A percentile compares a stretch with the other conserved stretches of the same genome.
Evolutionary conservation across 2,888 invertebrate species (phyloP).

Genomic region (Venusia cambrica): DNA sequence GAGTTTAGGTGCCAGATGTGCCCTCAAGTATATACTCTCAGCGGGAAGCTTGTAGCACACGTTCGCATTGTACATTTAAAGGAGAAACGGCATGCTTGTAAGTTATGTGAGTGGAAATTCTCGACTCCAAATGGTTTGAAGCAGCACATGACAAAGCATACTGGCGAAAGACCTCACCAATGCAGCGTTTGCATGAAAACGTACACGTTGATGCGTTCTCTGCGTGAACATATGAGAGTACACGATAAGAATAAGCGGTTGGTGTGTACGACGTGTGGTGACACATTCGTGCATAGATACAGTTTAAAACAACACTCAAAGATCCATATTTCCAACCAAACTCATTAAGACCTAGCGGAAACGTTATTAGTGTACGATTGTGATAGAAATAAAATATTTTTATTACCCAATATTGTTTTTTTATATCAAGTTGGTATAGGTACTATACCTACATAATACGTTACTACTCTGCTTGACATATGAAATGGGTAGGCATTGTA

Average conservation of each 20-base stretch:
- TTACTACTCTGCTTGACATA: too few relatives aligned
- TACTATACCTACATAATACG: too few relatives aligned
- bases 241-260: slow-evolving; percentile 66
- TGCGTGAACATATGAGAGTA: slow-evolving; percentile 68
- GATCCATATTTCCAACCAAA: slow-evolving; percentile 64
- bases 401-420: too few relatives aligned
- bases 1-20: slow-evolving; percentile 67
- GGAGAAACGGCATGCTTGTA: slow-evolving; percentile 64
- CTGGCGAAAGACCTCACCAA: slow-evolving; percentile 72
- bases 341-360: too few relatives aligned
- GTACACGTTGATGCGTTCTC: slow-evolving; percentile 68
- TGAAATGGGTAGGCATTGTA: too few relatives aligned
- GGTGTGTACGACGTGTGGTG: slow-evolving; percentile 58
- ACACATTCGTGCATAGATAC: slow-evolving; percentile 63
- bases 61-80: slow-evolving; percentile 67
- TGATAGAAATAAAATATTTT: too few relatives aligned
- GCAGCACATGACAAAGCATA: slow-evolving; percentile 76
- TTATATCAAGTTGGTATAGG: too few relatives aligned
- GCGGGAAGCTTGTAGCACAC: slow-evolving; percentile 64
- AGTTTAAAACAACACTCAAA: slow-evolving; percentile 64
- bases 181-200: slow-evolving; percentile 75
- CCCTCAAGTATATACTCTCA: slow-evolving; percentile 59
- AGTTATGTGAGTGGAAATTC: slow-evolving; percentile 76
- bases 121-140: too few relatives aligned
- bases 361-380: too few relatives aligned